These are phyloP conservation scores for Buceros bicornis DNA, from an alignment of 2,797 vertebrate genomes.

Conservation along the genomic window DNA sequence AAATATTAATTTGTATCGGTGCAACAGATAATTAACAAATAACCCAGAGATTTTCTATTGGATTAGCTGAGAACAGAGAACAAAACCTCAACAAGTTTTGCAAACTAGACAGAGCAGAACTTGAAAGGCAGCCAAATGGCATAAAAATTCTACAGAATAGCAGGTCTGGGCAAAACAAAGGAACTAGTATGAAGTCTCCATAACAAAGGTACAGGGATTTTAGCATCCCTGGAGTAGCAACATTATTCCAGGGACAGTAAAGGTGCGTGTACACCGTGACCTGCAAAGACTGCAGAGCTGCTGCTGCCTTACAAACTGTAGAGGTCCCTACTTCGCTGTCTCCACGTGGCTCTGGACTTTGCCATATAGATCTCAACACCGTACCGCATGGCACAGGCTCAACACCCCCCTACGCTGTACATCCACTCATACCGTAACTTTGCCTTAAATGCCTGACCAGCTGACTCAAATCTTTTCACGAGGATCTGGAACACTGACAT, in stretches of 20 bases:
- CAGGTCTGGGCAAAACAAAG: background rate
- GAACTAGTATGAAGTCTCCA: background rate
- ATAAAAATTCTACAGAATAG: background rate
- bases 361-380: background rate
- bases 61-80: background rate
- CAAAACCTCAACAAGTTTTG: background rate
- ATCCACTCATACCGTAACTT: background rate
- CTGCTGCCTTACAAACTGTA: background rate
- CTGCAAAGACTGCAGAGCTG: background rate
- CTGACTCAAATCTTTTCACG: background rate
- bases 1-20: background rate
- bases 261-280: accelerated
- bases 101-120: background rate
- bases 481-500: background rate
- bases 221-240: background rate
- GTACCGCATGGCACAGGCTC: background rate
- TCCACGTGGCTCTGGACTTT: background rate
- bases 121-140: background rate
- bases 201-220: background rate
- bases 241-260: background rate
- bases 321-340: background rate
- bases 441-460: background rate
- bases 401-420: accelerated
- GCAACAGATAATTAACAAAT: background rate
- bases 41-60: background rate